phyloP scores from a whole-genome alignment of 2,888 invertebrate species.

The Acanthacorydalis orientalis region DNA sequence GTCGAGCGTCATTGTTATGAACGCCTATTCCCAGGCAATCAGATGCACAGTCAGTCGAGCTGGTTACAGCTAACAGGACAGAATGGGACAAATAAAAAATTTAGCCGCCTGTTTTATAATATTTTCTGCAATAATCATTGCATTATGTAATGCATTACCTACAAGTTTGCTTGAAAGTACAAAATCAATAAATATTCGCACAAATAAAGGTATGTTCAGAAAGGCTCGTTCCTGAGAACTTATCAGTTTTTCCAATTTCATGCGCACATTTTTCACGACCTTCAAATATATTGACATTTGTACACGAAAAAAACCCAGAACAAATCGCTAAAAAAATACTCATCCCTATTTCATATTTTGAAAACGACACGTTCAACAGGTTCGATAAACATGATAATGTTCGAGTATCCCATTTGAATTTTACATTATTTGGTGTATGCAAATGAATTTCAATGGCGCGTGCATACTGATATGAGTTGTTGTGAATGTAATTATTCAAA shows the following conservation, averaged over 20 bases:
- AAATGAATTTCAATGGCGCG: not conserved
- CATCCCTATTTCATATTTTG: no score
- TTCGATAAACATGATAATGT: no score
- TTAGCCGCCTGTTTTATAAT: not conserved
- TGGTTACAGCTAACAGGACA: not conserved
- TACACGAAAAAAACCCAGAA: no score
- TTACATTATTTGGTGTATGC: not conserved
- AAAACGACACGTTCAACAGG: no score
- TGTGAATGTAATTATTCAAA: no score
- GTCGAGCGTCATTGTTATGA: no score
- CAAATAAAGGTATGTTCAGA: conserved; percentile 2
- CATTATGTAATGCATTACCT: not conserved
- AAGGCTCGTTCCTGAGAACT: not conserved
- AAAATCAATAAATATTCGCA: conserved; percentile 5
- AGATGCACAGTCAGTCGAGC: not conserved
- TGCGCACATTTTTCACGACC: no score
- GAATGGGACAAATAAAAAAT: not conserved
- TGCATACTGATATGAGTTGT: not conserved
- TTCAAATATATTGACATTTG: no score
- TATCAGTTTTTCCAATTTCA: not conserved
- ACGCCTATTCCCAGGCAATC: not conserved
- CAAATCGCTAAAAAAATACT: no score
- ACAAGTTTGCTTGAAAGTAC: conserved; percentile 5
- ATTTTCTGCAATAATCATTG: not conserved
- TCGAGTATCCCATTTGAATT: no score